phyloP scores from a whole-genome alignment of 2,888 invertebrate genomes.

The Coleophora deauratella region DNA sequence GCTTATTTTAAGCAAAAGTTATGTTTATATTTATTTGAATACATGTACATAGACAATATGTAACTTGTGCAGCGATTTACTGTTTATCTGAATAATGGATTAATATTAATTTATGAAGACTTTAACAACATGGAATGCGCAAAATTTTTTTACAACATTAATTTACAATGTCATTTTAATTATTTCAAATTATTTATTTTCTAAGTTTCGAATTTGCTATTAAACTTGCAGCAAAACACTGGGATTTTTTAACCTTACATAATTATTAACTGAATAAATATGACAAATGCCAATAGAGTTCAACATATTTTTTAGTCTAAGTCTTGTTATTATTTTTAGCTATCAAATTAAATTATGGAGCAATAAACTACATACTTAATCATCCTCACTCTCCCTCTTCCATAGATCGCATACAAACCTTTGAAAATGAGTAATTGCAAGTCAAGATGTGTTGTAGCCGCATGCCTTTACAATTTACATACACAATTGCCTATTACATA shows the following conservation, averaged over 20 bases:
- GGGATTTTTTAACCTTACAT: slow-evolving; percentile 26
- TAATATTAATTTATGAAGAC: slow-evolving; percentile 26
- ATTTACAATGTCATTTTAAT: slow-evolving; percentile 20
- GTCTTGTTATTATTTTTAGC: slow-evolving; percentile 10
- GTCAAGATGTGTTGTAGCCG: slow-evolving; percentile 18
- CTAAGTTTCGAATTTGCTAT: slow-evolving; percentile 6
- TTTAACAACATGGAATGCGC: slow-evolving; percentile 58
- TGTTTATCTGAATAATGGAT: slow-evolving; percentile 31
- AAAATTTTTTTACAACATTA: slow-evolving; percentile 33
- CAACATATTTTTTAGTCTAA: no score
- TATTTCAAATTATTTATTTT: slow-evolving; percentile 2
- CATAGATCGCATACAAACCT: not conserved
- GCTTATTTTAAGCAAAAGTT: slow-evolving; percentile 22
- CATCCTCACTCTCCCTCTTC: no score
- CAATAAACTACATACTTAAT: slow-evolving; percentile 4
- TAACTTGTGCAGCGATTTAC: slow-evolving; percentile 36
- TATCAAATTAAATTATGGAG: slow-evolving; percentile 5
- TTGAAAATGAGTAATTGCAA: slow-evolving; percentile 8
- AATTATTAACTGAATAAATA: no score
- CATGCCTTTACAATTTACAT: slow-evolving; percentile 18
- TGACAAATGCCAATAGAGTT: no score
- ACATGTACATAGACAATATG: slow-evolving; percentile 36
- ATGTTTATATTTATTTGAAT: slow-evolving; percentile 42
- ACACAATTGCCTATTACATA: slow-evolving; percentile 7
- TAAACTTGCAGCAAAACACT: slow-evolving; percentile 36